A percentile compares a stretch with the other conserved stretches of the same genome.
Conservation (phyloP, 2,888 invertebrate genomes). For the Cremastinae sp. region DNA sequence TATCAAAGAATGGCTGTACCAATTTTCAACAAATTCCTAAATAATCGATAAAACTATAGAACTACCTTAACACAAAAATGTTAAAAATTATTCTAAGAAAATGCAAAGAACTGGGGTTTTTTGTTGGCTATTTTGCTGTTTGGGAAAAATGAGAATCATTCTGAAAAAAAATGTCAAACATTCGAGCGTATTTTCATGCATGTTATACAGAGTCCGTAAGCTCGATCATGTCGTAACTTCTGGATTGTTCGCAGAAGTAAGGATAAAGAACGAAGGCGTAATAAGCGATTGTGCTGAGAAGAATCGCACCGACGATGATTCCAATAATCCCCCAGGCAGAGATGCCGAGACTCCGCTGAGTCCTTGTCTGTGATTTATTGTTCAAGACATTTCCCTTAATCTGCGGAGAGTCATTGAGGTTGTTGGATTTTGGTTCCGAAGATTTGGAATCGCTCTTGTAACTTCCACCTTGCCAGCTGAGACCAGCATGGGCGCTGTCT, state of each 20-base stretch:
- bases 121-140: too few relatives aligned
- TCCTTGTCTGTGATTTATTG: not conserved
- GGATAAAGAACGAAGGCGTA: constrained; percentile 87
- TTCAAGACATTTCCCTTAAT: not conserved
- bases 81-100: too few relatives aligned
- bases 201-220: constrained; percentile 77
- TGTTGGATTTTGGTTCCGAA: not conserved
- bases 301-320: constrained; percentile 82
- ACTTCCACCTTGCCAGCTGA: not conserved
- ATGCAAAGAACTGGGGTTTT: too few relatives aligned
- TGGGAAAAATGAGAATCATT: too few relatives aligned
- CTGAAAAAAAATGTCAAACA: too few relatives aligned
- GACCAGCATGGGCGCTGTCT: not conserved
- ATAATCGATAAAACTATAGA: too few relatives aligned
- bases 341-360: constrained; percentile 67
- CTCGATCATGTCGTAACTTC: constrained; percentile 83
- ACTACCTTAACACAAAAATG: too few relatives aligned
- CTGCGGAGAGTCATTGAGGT: not conserved
- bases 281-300: constrained; percentile 83
- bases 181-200: not conserved
- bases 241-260: constrained; percentile 83
- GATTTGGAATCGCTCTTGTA: constrained; percentile 3
- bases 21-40: too few relatives aligned
- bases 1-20: too few relatives aligned
- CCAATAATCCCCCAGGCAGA: constrained; percentile 86